phyloP scores from a whole-genome alignment of 2,888 invertebrate genomes.

The Lycophotia porphyrea region DNA sequence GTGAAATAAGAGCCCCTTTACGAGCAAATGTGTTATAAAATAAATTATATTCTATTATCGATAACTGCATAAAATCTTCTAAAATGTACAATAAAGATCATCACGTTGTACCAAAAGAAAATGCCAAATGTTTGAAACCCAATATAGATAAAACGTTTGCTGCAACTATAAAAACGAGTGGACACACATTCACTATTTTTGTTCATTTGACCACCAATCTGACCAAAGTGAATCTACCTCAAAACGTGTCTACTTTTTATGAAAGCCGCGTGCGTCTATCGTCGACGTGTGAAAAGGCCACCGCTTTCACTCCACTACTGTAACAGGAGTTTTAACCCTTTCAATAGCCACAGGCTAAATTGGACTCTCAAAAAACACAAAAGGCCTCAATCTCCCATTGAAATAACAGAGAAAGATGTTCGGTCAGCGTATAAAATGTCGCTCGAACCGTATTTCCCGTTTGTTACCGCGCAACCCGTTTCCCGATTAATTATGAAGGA shows the following conservation, averaged over 20 bases:
- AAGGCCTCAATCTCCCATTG: slow-evolving; percentile 65
- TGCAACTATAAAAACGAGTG: not conserved
- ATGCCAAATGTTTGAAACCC: too few relatives aligned
- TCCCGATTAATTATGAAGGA: slow-evolving; percentile 77
- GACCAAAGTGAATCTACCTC: slow-evolving; percentile 17
- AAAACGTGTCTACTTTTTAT: slow-evolving; percentile 27
- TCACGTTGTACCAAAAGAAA: not conserved
- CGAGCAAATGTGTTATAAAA: too few relatives aligned
- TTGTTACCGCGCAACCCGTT: slow-evolving; percentile 68
- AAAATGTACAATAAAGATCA: not conserved
- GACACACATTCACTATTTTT: not conserved
- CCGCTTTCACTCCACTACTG: slow-evolving; percentile 40
- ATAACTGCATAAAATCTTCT: too few relatives aligned
- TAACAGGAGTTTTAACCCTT: slow-evolving; percentile 59
- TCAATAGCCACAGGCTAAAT: slow-evolving; percentile 62
- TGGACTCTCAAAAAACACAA: slow-evolving; percentile 70
- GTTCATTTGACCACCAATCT: slow-evolving; percentile 26
- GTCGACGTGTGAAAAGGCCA: slow-evolving; percentile 45
- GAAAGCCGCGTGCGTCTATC: slow-evolving; percentile 16
- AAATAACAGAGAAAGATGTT: slow-evolving; percentile 71
- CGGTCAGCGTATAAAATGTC: slow-evolving; percentile 67
- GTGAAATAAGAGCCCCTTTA: too few relatives aligned
- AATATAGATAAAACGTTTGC: not conserved
- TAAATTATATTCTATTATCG: too few relatives aligned
- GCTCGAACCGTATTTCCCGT: slow-evolving; percentile 66